Percentiles rank a stretch among this genome's conserved stretches.
These are phyloP conservation scores for Melanotaenia maccullochi DNA, from an alignment of 2,797 vertebrate genomes.

Conservation along the genomic window DNA sequence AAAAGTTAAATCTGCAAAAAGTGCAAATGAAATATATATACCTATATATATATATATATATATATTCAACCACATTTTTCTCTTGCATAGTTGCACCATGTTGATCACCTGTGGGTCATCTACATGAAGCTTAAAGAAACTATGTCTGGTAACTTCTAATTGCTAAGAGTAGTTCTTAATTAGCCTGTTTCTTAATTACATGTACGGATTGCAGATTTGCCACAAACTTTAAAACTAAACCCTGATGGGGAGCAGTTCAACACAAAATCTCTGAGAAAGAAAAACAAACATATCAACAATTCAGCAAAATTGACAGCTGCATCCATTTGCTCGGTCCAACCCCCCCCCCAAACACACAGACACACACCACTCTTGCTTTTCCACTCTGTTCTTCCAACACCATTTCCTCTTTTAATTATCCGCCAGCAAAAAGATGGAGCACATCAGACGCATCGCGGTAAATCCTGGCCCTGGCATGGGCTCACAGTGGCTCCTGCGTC, in stretches of 20 bases:
- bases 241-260: constrained; percentile 63
- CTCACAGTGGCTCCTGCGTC: constrained; percentile 84
- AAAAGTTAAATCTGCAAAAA: constrained; percentile 1
- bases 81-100: background rate
- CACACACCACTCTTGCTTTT: constrained; percentile 53
- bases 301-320: constrained; percentile 84
- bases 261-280: constrained; percentile 58
- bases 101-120: constrained; percentile 34
- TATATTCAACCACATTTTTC: background rate
- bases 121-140: constrained; percentile 23
- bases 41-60: too few relatives aligned
- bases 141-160: constrained; percentile 34
- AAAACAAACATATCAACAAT: constrained; percentile 78
- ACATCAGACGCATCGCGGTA: constrained; percentile 85
- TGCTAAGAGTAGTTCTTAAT: constrained; percentile 58
- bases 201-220: constrained; percentile 57
- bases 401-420: constrained; percentile 88
- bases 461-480: constrained; percentile 84
- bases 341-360: constrained; percentile 21
- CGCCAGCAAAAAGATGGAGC: constrained; percentile 81
- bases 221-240: constrained; percentile 72
- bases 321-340: constrained; percentile 78
- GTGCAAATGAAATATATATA: background rate
- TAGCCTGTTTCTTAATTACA: constrained; percentile 61
- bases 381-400: constrained; percentile 82